Conservation (phyloP, 2,888 invertebrate species). For the Ecliptopera silaceata region DNA sequence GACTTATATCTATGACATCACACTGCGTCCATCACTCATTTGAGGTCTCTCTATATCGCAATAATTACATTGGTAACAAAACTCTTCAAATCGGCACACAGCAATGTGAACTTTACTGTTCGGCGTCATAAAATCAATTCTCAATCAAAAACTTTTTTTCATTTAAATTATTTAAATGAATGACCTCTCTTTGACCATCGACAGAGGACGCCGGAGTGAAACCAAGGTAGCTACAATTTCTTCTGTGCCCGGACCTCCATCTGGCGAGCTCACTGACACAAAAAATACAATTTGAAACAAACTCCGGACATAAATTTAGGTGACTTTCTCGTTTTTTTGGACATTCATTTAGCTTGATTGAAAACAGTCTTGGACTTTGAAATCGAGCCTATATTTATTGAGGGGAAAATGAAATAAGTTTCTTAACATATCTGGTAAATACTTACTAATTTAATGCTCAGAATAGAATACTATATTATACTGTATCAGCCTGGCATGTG, state of each 20-base stretch:
- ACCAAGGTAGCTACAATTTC: slow-evolving; percentile 4
- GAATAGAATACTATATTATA: no score
- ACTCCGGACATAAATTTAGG: slow-evolving; percentile 47
- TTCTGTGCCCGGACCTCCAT: slow-evolving; percentile 34
- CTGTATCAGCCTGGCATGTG: no score
- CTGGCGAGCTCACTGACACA: slow-evolving; percentile 48
- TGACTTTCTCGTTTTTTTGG: slow-evolving; percentile 48
- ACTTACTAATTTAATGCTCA: no score
- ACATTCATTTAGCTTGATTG: slow-evolving; percentile 49
- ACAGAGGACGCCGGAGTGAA: slow-evolving; percentile 1
- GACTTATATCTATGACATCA: no score
- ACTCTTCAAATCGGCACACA: no score
- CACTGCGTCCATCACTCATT: no score
- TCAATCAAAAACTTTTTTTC: no score
- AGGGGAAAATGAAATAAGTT: slow-evolving; percentile 15
- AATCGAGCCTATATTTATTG: slow-evolving; percentile 13
- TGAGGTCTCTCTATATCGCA: no score
- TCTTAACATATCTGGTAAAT: not conserved
- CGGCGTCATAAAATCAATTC: no score
- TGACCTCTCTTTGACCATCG: not conserved
- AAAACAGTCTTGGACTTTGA: slow-evolving; percentile 38
- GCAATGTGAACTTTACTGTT: no score
- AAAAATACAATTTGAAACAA: slow-evolving; percentile 57
- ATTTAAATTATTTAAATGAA: no score
- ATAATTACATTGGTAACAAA: no score